Evolutionary conservation across 23 tunicate genomes (phyloP), one percentile per base, ranked within the genome.

Genomic region (Aplidium turbinatum): DNA sequence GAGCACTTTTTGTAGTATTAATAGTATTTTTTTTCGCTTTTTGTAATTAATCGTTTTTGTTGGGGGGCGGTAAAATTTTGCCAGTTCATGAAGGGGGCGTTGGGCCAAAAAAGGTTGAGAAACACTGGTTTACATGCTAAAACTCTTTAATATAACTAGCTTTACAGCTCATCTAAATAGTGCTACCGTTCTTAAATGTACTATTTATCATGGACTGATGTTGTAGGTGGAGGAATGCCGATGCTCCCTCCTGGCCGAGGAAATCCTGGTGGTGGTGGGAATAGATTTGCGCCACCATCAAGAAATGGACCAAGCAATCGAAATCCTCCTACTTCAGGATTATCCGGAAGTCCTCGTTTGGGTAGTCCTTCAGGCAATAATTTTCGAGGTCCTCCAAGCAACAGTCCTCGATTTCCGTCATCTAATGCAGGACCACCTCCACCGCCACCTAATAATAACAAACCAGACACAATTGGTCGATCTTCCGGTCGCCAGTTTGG

Each of bases 181-280:
- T n/a, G n/a, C n/a, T n/a, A n/a, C n/a, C n/a, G n/a, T n/a, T n/a
- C n/a, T n/a, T n/a, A n/a, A n/a, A n/a, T n/a, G n/a, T n/a, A n/a
- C n/a, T n/a, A n/a, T n/a, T n/a, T n/a, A n/a, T n/a, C n/a, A n/a
- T n/a, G n/a, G n/a, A n/a, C n/a, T n/a, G n/a, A n/a, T n/a, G n/a
- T n/a, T n/a, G n/a, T n/a, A n/a, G n/a, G n/a, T n/a, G 9, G 22
- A 65, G 74, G 75, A 25, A 38, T 39, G 36, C 78, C 86, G 29
- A 82, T 82, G 79, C 47, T 82, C 26, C 87, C 87, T 45, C 87
- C 87, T 57, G 87, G 87, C 3, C 42, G 79, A 33, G 34, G 75
- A 31, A 7, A 64, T 1, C 78, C 78, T 1, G 46, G 46, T 32
- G 34, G 33, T 1, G 35, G 78, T 11, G 31, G 31, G 5, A 68